Percentiles rank a stretch among this genome's conserved stretches.
phyloP scores from a whole-genome alignment of 2,113 vertebrate species.

The Acrocephalus arundinaceus region DNA sequence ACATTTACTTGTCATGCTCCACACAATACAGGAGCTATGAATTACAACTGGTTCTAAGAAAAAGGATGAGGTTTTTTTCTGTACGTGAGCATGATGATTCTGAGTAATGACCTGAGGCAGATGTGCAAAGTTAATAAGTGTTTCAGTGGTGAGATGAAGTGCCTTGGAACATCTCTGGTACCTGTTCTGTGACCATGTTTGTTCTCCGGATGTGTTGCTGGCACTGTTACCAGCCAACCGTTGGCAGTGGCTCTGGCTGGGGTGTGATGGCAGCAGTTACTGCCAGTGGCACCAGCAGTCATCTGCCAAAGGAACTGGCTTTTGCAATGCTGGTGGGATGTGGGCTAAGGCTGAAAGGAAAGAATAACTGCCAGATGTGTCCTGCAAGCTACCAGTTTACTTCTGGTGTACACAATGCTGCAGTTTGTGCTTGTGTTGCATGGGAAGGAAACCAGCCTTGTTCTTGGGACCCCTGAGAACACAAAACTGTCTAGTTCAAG shows the following conservation, averaged over 20 bases:
- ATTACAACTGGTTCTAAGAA: background rate
- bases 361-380: background rate
- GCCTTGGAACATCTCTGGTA: background rate
- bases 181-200: background rate
- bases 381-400: background rate
- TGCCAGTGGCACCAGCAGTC: background rate
- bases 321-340: background rate
- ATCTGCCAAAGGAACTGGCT: background rate
- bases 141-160: background rate
- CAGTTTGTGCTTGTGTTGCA: background rate
- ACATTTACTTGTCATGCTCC: background rate
- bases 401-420: background rate
- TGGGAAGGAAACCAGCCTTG: background rate
- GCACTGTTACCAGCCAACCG: background rate
- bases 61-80: fast-evolving
- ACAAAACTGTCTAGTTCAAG: background rate
- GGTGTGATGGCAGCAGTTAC: fast-evolving
- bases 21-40: background rate
- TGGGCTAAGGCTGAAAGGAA: background rate
- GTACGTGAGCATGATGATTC: background rate
- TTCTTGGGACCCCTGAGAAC: background rate
- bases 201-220: background rate
- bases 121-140: background rate
- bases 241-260: background rate
- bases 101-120: background rate